Conservation (phyloP, 2,888 invertebrate species). For the Taphrorychus bicolor region DNA sequence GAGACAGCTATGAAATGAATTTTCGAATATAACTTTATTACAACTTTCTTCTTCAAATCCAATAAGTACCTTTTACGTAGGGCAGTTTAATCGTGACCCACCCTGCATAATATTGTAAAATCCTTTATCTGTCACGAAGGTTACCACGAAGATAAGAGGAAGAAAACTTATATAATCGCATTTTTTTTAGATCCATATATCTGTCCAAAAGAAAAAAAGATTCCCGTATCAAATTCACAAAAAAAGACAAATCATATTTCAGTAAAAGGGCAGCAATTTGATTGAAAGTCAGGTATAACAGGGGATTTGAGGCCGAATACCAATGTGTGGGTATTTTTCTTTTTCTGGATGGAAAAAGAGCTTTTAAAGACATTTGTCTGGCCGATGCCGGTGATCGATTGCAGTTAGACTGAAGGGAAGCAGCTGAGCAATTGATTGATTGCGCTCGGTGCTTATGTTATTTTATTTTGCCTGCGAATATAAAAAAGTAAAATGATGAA, state of each 20-base stretch:
- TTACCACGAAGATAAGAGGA: too few relatives aligned
- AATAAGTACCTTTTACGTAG: too few relatives aligned
- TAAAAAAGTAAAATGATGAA: neutral
- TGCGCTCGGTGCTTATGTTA: neutral
- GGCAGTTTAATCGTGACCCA: too few relatives aligned
- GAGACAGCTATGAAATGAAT: too few relatives aligned
- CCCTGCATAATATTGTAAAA: too few relatives aligned
- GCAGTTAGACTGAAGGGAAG: constrained; percentile 3
- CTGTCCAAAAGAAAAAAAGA: neutral
- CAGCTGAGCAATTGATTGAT: constrained; percentile 2
- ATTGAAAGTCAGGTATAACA: constrained; percentile 8
- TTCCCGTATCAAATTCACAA: neutral
- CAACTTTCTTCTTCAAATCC: too few relatives aligned
- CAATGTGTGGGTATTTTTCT: neutral
- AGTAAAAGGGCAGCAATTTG: constrained; percentile 6
- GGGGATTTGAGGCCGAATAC: constrained; percentile 1
- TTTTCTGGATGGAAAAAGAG: constrained; percentile 3
- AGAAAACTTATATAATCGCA: too few relatives aligned
- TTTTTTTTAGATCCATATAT: neutral
- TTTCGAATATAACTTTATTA: too few relatives aligned
- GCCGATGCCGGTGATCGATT: constrained; percentile 7
- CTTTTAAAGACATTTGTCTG: constrained; percentile 7
- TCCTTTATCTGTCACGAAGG: too few relatives aligned
- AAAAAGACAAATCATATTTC: constrained; percentile 3
- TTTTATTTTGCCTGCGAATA: neutral